A percentile compares a stretch with the other conserved stretches of the same genome.
These are phyloP conservation scores for Catharus minimus DNA, from an alignment of 2,113 vertebrate genomes.

Conservation along the genomic window DNA sequence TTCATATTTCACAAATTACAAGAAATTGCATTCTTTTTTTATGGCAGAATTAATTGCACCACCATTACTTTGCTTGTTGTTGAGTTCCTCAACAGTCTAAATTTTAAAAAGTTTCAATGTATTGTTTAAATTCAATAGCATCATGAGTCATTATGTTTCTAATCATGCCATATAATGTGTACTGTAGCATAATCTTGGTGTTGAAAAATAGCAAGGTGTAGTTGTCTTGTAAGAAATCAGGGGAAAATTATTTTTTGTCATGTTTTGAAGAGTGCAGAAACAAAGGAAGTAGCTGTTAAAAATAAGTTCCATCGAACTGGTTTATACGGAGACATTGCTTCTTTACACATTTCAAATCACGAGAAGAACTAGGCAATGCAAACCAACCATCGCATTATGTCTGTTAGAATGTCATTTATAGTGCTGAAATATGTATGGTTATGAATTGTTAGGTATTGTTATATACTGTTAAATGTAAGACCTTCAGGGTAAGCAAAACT, in stretches of 20 bases:
- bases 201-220: not conserved
- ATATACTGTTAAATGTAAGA: not conserved
- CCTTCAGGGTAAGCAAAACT: not conserved
- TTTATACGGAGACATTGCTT: not conserved
- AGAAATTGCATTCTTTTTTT: not conserved
- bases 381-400: not conserved
- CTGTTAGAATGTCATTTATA: not conserved
- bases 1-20: not conserved
- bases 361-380: not conserved
- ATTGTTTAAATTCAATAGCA: not conserved
- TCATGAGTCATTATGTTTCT: not conserved
- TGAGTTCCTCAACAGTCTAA: not conserved
- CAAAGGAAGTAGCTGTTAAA: not conserved
- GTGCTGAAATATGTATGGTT: not conserved
- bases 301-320: not conserved
- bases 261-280: not conserved
- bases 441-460: not conserved
- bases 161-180: not conserved
- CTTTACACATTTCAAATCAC: not conserved
- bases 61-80: not conserved
- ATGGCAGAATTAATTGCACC: not conserved
- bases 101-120: not conserved
- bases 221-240: not conserved
- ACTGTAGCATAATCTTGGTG: not conserved
- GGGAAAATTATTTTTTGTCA: not conserved